Evolutionary conservation across 2,888 invertebrate species (phyloP).

Genomic region (Hymenopus coronatus): DNA sequence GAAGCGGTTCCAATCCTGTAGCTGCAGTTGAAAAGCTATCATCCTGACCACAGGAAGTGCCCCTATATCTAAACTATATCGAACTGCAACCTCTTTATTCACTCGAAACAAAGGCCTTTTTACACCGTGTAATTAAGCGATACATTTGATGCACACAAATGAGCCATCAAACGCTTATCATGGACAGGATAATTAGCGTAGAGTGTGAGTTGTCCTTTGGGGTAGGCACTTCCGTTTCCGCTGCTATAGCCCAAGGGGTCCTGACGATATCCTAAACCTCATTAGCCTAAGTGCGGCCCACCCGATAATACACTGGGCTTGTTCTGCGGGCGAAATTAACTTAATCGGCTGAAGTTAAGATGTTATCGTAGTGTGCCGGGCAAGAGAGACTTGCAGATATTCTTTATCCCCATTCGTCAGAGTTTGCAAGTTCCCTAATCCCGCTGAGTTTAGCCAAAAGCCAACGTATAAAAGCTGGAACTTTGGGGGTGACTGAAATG

Average conservation of each 20-base stretch:
- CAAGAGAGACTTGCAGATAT: neutral
- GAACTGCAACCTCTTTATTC: no score
- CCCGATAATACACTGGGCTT: neutral
- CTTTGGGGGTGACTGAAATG: no score
- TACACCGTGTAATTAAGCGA: neutral
- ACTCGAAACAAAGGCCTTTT: neutral
- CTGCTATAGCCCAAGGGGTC: neutral
- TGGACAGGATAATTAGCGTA: neutral
- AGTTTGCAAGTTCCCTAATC: neutral
- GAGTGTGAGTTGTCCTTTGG: neutral
- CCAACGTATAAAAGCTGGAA: no score
- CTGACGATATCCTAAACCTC: neutral
- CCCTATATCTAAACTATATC: no score
- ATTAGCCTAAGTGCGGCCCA: neutral
- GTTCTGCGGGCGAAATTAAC: neutral
- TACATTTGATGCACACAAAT: neutral
- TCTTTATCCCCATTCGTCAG: neutral
- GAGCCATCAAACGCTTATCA: neutral
- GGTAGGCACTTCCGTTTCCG: neutral
- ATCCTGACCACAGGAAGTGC: no score
- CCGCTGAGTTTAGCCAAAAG: no score
- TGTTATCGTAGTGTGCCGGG: neutral
- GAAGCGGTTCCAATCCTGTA: no score
- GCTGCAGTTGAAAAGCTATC: no score
- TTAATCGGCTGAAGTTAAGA: neutral